phyloP scores from a whole-genome alignment of 2,113 vertebrate species.

The Muntiacus reevesi region DNA sequence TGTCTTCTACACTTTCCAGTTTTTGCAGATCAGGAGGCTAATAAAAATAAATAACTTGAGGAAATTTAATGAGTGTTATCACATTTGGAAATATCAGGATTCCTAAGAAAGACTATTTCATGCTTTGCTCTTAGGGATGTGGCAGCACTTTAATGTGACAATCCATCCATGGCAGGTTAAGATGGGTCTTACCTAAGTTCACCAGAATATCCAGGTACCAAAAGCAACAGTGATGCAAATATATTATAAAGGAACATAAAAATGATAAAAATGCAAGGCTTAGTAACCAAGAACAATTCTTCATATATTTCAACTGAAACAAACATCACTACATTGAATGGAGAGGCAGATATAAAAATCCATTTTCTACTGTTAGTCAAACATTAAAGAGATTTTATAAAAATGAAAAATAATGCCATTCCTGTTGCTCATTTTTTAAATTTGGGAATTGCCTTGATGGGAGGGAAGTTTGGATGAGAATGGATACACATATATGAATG shows the following conservation, averaged over 20 bases:
- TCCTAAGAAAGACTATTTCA: conserved; percentile 24
- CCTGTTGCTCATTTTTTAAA: background rate
- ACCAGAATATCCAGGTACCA: background rate
- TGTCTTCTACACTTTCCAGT: conserved; percentile 45
- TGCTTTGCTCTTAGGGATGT: background rate
- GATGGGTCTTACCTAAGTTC: background rate
- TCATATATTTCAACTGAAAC: background rate
- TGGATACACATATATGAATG: background rate
- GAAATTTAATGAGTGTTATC: background rate
- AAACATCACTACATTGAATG: background rate
- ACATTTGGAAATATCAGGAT: conserved; percentile 27
- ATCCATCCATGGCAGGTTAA: background rate
- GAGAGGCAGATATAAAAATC: background rate
- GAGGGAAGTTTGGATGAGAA: background rate
- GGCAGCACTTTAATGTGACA: background rate
- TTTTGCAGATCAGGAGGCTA: conserved; percentile 52
- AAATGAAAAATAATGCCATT: background rate
- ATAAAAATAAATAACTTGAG: conserved; percentile 41
- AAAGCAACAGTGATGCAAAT: background rate
- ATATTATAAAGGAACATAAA: background rate
- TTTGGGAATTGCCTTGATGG: background rate
- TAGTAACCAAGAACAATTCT: background rate
- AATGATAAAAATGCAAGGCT: background rate
- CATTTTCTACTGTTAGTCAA: background rate
- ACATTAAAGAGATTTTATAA: background rate